Conservation (phyloP, 2,888 invertebrate species). For the Halictus quadricinctus region DNA sequence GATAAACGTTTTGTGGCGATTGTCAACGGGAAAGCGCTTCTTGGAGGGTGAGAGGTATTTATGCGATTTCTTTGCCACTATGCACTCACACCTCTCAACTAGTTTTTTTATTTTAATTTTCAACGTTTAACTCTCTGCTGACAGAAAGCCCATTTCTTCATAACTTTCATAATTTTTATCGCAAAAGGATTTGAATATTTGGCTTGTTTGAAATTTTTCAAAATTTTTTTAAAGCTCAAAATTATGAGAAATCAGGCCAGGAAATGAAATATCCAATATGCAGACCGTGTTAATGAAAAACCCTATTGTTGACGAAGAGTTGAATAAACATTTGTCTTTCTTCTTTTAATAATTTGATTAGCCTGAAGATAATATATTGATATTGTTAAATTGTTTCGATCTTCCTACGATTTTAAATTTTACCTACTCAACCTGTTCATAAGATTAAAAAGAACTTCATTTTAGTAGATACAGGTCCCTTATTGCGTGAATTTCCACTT, state of each 20-base stretch:
- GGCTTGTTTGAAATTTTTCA: neutral
- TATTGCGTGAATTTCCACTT: neutral
- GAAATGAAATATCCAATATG: neutral
- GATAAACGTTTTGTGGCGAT: slow-evolving; percentile 87
- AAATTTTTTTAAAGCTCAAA: neutral
- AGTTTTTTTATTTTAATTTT: neutral
- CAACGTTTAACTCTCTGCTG: neutral
- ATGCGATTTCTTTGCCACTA: neutral
- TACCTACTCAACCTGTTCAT: neutral
- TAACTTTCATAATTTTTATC: neutral
- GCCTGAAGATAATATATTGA: neutral
- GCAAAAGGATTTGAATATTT: neutral
- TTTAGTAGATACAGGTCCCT: neutral
- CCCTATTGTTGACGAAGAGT: too few relatives aligned
- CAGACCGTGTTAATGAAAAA: neutral
- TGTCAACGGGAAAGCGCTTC: slow-evolving; percentile 83
- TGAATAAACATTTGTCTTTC: too few relatives aligned
- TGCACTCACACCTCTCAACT: neutral
- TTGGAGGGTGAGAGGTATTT: slow-evolving; percentile 67
- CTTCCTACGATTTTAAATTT: too few relatives aligned
- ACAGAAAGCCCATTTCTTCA: neutral
- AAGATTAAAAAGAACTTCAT: neutral
- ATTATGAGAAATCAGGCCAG: neutral
- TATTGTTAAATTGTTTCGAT: too few relatives aligned
- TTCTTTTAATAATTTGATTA: neutral